Evolutionary conservation across 1,140 invertebrate species (phyloP), one percentile per base, ranked within the genome.

Genomic region (Daktulosphaira vitifoliae): DNA sequence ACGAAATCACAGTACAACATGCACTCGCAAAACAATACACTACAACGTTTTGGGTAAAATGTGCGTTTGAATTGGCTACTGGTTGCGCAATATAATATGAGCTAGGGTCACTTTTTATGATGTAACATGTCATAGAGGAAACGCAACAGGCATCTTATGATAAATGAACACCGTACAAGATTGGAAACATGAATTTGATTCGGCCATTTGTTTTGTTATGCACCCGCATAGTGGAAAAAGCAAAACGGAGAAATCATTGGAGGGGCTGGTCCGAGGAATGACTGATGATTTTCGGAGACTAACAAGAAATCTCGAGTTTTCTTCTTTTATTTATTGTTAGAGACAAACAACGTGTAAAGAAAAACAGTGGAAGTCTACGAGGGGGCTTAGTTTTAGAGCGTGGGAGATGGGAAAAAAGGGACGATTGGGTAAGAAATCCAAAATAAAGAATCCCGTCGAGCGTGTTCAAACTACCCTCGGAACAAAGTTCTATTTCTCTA

Each of bases 231-330:
- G 11, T 5, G 39, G 39, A n/a, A 44, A 3, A 15, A 1, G 20
- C 53, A 15, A 49, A 39, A 29, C 52, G 25, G 49, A 65, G 65
- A 48, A 52, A 68, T 68, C 65, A 33, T 66, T 44, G 29, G 65
- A 48, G 49, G 51, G 65, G 29, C 15, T 7, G 29, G 56, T 16
- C 33, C 33, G 23, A 65, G 52, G 25, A 39, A 65, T 68, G 54
- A 59, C 54, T 46, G 39, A 65, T 68, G 33, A 29, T 50, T 42
- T 53, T 33, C 13, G 44, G 25, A 7, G 44, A n/a, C 23, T 16
- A 62, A 38, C 39, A 18, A 29, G 52, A 29, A 65, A 33, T 65
- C 33, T 39, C 16, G 33, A n/a, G 25, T 46, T 37, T 23, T 46
- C 37, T 48, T 33, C 5, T 33, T 6, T 6, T 33, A 33, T 33